Evolutionary conservation across 1,140 invertebrate species (phyloP), one percentile per base, ranked within the genome.

Genomic region (Ostrea edulis): DNA sequence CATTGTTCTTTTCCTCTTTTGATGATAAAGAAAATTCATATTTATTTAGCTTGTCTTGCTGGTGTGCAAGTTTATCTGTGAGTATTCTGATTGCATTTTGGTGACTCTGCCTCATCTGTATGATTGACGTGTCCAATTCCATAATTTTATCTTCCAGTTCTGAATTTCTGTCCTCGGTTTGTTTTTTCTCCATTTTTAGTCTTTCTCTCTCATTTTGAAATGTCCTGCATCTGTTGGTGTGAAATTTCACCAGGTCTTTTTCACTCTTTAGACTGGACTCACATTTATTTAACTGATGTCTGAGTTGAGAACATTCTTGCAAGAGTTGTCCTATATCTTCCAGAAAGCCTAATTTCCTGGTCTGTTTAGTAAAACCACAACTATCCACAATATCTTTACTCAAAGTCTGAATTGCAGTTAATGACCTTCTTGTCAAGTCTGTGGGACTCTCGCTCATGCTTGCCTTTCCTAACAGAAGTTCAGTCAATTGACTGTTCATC

Each of bases 201-300:
- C 29, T 77, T 25, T 77, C 68, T 0, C 7, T 12, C 12, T 77
- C 68, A 29, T 77, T 77, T 25, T 77, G 68, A 35, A 29, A 77
- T 77, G 68, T 35, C 29, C 68, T 77, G 14, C 22, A 29, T 5
- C 29, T 77, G 68, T 35, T 77, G 9, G 68, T 77, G 25, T 77
- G 29, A 9, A 77, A 77, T 25, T 77, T 77, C 25, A 77, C 68
- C 14, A 77, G 68, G 8, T 77, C 68, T 17, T 77, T 77, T 77
- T 77, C 68, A 77, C 68, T 77, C 29, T 29, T 77, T 77, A 77
- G 25, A 29, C 29, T 77, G 25, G 68, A 77, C 14, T 77, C 68
- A 77, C 68, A 29, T 29, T 77, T 77, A 29, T 29, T 22, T 25
- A 29, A 11, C 22, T 17, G 2, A 14, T 35, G 68, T 5, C 29